These are phyloP conservation scores for Galaxea fascicularis DNA, from an alignment of 92 coral and sea anemone genomes.

Conservation along the genomic window DNA sequence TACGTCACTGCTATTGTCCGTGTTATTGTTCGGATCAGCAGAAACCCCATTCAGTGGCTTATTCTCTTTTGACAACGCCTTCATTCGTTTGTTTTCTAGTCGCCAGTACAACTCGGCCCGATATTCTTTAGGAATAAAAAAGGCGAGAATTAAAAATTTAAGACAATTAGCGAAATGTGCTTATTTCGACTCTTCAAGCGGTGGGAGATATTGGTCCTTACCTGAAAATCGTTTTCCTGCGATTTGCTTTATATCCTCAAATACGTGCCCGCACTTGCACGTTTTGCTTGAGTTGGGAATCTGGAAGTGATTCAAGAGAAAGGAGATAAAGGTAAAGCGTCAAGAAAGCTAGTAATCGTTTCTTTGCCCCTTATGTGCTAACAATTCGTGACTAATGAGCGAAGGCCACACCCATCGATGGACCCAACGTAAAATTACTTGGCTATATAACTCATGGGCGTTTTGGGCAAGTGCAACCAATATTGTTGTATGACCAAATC, in stretches of 20 bases:
- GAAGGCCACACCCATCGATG: too few species aligned
- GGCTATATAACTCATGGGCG: too few species aligned
- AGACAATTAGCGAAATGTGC: neutral
- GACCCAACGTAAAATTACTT: too few species aligned
- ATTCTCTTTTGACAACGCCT: conserved; percentile 53
- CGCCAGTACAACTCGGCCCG: conserved; percentile 72
- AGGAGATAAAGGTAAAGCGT: neutral
- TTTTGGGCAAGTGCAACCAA: too few species aligned
- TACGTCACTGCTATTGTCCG: neutral
- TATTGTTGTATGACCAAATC: too few species aligned
- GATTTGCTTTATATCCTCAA: conserved; percentile 63
- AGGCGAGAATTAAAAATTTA: neutral
- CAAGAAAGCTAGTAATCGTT: too few species aligned
- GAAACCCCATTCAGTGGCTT: conserved; percentile 34
- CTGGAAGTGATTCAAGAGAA: conserved; percentile 30
- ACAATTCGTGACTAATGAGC: too few species aligned
- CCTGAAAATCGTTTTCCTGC: conserved; percentile 81
- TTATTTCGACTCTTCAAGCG: neutral
- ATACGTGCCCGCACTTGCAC: conserved; percentile 77
- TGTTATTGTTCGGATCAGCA: conserved; percentile 40
- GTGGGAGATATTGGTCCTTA: neutral
- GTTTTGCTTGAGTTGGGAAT: conserved; percentile 65
- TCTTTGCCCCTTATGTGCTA: too few species aligned
- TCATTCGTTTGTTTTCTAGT: conserved; percentile 56
- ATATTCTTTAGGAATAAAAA: conserved; percentile 44